Evolutionary conservation across 1,140 invertebrate species (phyloP).

Genomic region (Pectinophora gossypiella): DNA sequence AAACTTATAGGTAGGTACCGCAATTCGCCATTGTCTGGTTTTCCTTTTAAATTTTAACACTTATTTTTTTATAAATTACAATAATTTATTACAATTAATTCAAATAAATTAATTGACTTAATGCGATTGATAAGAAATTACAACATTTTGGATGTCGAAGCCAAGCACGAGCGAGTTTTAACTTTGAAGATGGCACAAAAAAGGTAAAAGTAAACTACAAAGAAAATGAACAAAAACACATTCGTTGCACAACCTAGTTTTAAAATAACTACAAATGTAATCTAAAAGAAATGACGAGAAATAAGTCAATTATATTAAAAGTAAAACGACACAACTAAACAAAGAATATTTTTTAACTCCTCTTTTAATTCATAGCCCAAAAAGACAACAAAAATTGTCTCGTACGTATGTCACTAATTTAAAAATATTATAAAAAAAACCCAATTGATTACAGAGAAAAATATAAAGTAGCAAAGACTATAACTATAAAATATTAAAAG

Average conservation of each 20-base stretch:
- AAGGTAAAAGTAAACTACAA: constrained; percentile 13
- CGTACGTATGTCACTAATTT: neutral
- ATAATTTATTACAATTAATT: constrained; percentile 1
- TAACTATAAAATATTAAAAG: neutral
- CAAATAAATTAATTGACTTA: constrained; percentile 23
- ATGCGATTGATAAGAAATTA: neutral
- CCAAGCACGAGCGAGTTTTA: neutral
- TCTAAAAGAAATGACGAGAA: constrained; percentile 10
- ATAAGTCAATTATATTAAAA: constrained; percentile 1
- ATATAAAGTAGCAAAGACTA: neutral
- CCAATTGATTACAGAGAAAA: neutral
- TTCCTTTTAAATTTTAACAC: neutral
- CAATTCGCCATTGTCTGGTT: neutral
- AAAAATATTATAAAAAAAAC: neutral
- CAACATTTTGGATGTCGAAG: neutral
- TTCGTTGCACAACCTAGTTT: constrained; percentile 46
- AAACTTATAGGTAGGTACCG: no score
- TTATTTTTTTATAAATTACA: neutral
- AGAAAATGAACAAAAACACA: constrained; percentile 19
- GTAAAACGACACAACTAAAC: neutral
- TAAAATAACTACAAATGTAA: constrained; percentile 7
- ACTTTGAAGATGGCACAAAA: constrained; percentile 31
- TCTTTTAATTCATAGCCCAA: constrained; percentile 16
- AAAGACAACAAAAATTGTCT: neutral
- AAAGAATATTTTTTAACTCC: constrained; percentile 10